Evolutionary conservation across 2,797 vertebrate species (phyloP), one percentile per base, ranked within the genome.

Genomic region (Enteromius trimaculatus): DNA sequence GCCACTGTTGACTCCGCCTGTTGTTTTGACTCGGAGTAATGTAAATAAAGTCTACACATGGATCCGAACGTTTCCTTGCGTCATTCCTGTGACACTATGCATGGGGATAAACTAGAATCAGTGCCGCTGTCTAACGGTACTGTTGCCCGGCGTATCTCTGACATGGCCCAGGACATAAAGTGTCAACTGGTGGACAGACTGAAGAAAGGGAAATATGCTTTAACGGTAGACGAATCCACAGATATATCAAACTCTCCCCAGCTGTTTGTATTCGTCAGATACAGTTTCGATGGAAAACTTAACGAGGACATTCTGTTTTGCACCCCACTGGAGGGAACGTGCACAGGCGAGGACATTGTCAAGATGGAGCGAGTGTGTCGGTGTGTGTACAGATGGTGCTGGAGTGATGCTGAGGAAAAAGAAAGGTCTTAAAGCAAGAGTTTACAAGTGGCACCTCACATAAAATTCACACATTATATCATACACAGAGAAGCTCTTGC

Each of bases 401-500:
- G 53, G 53, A n/a, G 51, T 6, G 19, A 21, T 21, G 51, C 51
- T 53, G 17, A 19, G 49, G 19, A 9, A 55, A 55, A 55, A 55
- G 19, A 55, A 60, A 60, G 23, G 58, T 60, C n/a, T 60, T 60
- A 60, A 60, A 60, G 23, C 10, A 60, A 60, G 58, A 62, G 58
- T 29, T 29, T 37, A 26, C 39, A 26, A 23, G 39, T 42, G 68
- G 42, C 13, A 0, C 14, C 14, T 71, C 23, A 26, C 0, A 0
- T 71, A 19, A 49, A 71, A 26, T 71, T 29, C 69, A 71, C 0
- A 7, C 19, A 21, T 53, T 53, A 14, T 47, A 71, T 70, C 17
- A 26, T 26, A 70, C 42, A 70, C n/a, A 70, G 69, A 29, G 70
- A 51, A 72, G 17, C 70, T 51, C 70, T 51, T 13, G 47, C 4